Conservation (phyloP, 2,888 invertebrate genomes). For the Drosophila anomelani region DNA sequence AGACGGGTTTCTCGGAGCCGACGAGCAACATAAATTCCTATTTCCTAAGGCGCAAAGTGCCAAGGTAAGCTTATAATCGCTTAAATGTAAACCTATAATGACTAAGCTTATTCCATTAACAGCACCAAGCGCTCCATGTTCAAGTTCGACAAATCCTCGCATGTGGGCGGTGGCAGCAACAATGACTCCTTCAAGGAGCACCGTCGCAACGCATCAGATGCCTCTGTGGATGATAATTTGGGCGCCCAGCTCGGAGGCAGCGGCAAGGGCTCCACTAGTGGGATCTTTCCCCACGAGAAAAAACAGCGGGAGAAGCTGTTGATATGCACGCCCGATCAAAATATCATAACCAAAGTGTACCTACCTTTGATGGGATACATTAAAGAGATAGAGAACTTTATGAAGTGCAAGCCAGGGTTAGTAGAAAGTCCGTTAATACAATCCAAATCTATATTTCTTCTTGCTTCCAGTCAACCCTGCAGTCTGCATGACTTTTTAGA, state of each 20-base stretch:
- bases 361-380: constrained; percentile 93
- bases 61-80: constrained; percentile 68
- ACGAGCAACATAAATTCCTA: constrained; percentile 85
- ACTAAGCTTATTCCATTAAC: constrained; percentile 38
- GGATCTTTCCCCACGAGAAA: constrained; percentile 69
- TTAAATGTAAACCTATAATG: background rate
- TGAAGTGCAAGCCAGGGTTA: constrained; percentile 87
- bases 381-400: constrained; percentile 91
- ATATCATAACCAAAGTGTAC: constrained; percentile 91
- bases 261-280: constrained; percentile 68
- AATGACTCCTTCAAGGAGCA: constrained; percentile 80
- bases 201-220: constrained; percentile 84
- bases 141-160: constrained; percentile 88
- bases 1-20: constrained; percentile 84
- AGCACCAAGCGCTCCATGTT: constrained; percentile 88
- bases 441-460: background rate
- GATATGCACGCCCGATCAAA: constrained; percentile 91
- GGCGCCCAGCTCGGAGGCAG: constrained; percentile 61
- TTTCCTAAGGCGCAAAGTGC: constrained; percentile 83
- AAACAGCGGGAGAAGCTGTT: constrained; percentile 86
- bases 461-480: constrained; percentile 87
- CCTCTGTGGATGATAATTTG: constrained; percentile 83
- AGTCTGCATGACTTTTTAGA: constrained; percentile 93
- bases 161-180: constrained; percentile 57
- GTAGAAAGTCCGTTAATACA: constrained; percentile 20